Conservation (phyloP, 2,888 invertebrate species). For the Allophyes oxyacanthae region DNA sequence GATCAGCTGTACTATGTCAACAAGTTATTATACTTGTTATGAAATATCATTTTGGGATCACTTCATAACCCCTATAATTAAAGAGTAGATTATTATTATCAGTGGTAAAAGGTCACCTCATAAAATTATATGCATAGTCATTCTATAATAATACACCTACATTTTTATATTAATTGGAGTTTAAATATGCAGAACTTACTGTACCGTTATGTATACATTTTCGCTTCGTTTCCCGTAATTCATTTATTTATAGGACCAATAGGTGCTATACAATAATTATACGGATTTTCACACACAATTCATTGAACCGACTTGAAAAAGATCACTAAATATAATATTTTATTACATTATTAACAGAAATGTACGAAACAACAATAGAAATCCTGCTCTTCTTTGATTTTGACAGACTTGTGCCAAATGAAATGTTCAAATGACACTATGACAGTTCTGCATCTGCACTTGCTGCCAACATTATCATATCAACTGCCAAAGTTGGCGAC, state of each 20-base stretch:
- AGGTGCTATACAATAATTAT: background rate
- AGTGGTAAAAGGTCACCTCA: slow-evolving; percentile 41
- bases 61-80: slow-evolving; percentile 1
- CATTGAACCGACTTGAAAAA: slow-evolving; percentile 12
- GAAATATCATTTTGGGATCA: slow-evolving; percentile 35
- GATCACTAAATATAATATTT: slow-evolving; percentile 8
- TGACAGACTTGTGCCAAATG: no score
- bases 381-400: no score
- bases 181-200: slow-evolving; percentile 12
- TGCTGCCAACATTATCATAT: no score
- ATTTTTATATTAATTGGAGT: slow-evolving; percentile 10
- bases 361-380: slow-evolving; percentile 7
- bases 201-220: slow-evolving; percentile 57
- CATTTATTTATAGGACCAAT: slow-evolving; percentile 6
- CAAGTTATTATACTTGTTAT: slow-evolving; percentile 48
- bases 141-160: slow-evolving; percentile 10
- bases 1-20: slow-evolving; percentile 56
- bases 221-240: slow-evolving; percentile 43
- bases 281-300: slow-evolving; percentile 13
- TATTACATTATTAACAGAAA: slow-evolving; percentile 17
- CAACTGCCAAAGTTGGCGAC: no score
- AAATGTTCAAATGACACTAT: no score
- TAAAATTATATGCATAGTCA: slow-evolving; percentile 15
- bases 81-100: slow-evolving; percentile 9
- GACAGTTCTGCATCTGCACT: no score